Evolutionary conservation across 1,140 invertebrate species (phyloP), one percentile per base, ranked within the genome.

Genomic region (Cydia pomonella): DNA sequence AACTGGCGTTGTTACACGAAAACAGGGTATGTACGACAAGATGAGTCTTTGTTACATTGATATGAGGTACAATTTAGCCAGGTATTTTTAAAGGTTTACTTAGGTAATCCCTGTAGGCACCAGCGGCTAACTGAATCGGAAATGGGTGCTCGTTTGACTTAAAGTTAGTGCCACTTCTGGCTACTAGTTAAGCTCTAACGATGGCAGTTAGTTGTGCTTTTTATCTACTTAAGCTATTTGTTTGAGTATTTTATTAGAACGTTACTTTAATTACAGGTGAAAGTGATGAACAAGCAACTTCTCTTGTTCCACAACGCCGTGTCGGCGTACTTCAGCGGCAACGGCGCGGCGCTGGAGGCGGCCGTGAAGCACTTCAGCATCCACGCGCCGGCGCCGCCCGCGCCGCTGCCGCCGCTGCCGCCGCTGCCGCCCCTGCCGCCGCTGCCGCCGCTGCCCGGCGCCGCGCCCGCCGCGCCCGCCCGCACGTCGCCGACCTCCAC

Each of bases 211-310:
- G 7, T 7, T 38, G 25, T 27, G 25, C 25, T 27, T 44, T 41
- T 41, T 44, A 44, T 7, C 41, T 44, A 3, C 41, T 18, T n/a
- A 7, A 5, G n/a, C 7, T 7, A n/a, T 50, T 6, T 50, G 47
- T 50, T 18, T 6, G 2, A 50, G 6, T n/a, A n/a, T 50, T n/a
- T 18, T 18, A 18, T 50, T 50, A 50, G 64, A 25, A 13, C 10
- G 18, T n/a, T 7, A n/a, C 66, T 74, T 85, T n/a, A 81, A 47
- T 95, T 95, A 25, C 91, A 98, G 97, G 97, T 99, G 76, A 99
- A 99, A 94, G 98, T 99, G 77, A 99, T 99, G 98, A 98, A 99
- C 91, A 99, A 99, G 89, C 98, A 99, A 91, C 93, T 99, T 66
- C 93, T 99, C 47, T 92, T 99, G 79, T 98, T 99, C 92, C 98